Conservation (phyloP, 2,888 invertebrate species). For the Tholera decimalis region DNA sequence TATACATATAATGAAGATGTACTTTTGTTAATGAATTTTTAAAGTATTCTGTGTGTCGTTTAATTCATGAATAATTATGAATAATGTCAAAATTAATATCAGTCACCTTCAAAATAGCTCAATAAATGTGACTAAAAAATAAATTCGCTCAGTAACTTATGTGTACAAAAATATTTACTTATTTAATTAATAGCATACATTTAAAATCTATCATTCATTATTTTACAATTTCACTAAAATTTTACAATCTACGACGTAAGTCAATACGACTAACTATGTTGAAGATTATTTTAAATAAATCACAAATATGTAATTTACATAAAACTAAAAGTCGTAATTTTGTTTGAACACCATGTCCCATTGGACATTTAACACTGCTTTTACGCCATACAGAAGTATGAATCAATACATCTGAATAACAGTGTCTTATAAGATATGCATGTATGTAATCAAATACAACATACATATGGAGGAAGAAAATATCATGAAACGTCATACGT, state of each 20-base stretch:
- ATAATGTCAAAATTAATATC: slow-evolving; percentile 36
- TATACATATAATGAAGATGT: no score
- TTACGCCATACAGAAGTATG: slow-evolving; percentile 7
- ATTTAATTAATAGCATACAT: slow-evolving; percentile 47
- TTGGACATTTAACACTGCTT: not conserved
- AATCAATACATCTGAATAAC: not conserved
- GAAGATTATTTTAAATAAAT: slow-evolving; percentile 56
- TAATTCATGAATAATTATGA: slow-evolving; percentile 30
- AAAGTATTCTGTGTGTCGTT: slow-evolving; percentile 4
- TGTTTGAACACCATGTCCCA: slow-evolving; percentile 20
- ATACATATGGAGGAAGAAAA: not conserved
- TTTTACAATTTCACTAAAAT: slow-evolving; percentile 64
- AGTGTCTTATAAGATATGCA: no score
- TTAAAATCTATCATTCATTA: slow-evolving; percentile 60
- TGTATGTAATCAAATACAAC: not conserved
- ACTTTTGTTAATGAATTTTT: slow-evolving; percentile 33
- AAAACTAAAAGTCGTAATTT: slow-evolving; percentile 31
- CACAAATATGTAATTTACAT: slow-evolving; percentile 56
- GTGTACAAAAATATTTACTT: slow-evolving; percentile 65
- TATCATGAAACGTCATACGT: not conserved
- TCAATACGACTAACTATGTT: slow-evolving; percentile 55
- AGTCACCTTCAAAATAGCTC: slow-evolving; percentile 52
- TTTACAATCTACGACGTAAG: slow-evolving; percentile 57
- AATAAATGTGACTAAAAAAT: slow-evolving; percentile 59
- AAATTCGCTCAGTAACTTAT: slow-evolving; percentile 67